Base-by-base conservation (phyloP, 2,113 vertebrate genomes). In the Cottus gobio region DNA sequence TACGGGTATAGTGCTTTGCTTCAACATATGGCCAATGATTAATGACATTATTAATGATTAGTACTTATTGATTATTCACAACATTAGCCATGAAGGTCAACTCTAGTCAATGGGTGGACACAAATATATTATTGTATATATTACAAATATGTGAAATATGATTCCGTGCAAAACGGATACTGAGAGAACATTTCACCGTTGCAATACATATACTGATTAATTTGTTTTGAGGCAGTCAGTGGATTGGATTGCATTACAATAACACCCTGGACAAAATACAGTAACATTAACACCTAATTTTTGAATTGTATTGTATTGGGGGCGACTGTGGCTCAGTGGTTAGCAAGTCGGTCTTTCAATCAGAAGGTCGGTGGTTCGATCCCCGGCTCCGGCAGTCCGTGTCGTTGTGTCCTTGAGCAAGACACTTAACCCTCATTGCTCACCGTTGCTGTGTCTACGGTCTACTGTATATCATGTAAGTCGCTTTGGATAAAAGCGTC, bases 211-310 rank as follows among this genome's bases (percentile, higher is more conserved):
- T 2, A 65, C 22, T 24, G 61, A 50, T 63, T 65, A 4, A 65
- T 65, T 44, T 18, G 15, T 65, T 34, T 64, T 26, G 13, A 44
- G 37, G 10, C 3, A 8, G 12, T 64, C 36, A 26, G 62, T 42
- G 62, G 12, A 26, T 42, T 52, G 50, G 22, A 52, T 18, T 24
- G 18, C 18, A 61, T 34, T 22, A 18, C 57, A 20, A 6, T 58
- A 24, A 20, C 26, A 67, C 22, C 4, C 8, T 76, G 37, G 54
- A 73, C 44, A 63, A 71, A 77, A 50, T 24, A 39, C 48, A 63
- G 36, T 24, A 37, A 56, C 58, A 71, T 60, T 75, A 67, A 52
- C 15, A 60, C n/a, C 26, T 48, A 60, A 26, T 34, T 70, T 64
- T 5, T 48, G 30, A 28, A 39, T 10, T 50, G 16, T 13, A 48